These are phyloP conservation scores for Melanotaenia maccullochi DNA, from an alignment of 2,797 vertebrate species.

Conservation along the genomic window DNA sequence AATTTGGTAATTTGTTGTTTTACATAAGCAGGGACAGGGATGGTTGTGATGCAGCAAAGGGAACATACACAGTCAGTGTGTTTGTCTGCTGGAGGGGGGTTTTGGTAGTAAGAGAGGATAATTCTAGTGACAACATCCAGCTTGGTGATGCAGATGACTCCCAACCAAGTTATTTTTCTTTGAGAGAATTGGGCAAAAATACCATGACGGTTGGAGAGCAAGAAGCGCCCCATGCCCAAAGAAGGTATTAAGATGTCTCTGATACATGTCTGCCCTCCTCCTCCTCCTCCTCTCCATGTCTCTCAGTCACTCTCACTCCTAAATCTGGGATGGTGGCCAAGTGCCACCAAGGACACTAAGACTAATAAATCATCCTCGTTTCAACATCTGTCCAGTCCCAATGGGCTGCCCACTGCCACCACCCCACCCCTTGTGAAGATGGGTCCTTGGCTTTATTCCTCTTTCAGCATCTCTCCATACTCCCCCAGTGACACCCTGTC, in stretches of 20 bases:
- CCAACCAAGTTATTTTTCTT: slow-evolving; percentile 84
- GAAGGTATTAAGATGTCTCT: slow-evolving; percentile 84
- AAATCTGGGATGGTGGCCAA: slow-evolving; percentile 94
- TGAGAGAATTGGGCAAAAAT: slow-evolving; percentile 81
- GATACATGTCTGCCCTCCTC: slow-evolving; percentile 70
- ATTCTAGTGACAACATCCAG: slow-evolving; percentile 71
- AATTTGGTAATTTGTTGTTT: slow-evolving; percentile 83
- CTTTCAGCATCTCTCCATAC: slow-evolving; percentile 86
- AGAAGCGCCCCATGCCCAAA: slow-evolving; percentile 81
- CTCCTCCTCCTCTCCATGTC: slow-evolving; percentile 66
- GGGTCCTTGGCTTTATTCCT: slow-evolving; percentile 88
- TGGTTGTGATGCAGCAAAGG: slow-evolving; percentile 33
- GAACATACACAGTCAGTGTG: slow-evolving; percentile 44
- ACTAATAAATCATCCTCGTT: slow-evolving; percentile 94
- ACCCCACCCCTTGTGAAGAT: slow-evolving; percentile 84
- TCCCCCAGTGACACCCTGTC: slow-evolving; percentile 78
- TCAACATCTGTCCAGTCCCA: slow-evolving; percentile 92
- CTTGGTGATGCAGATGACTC: slow-evolving; percentile 80
- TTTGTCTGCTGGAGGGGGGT: slow-evolving; percentile 42
- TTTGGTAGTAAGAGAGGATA: slow-evolving; percentile 51
- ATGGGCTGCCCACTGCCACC: slow-evolving; percentile 81
- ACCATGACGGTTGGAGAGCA: slow-evolving; percentile 82
- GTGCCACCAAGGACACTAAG: slow-evolving; percentile 90
- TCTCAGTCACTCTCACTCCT: slow-evolving; percentile 71
- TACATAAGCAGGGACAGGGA: slow-evolving; percentile 66